Evolutionary conservation across 2,888 invertebrate species (phyloP), one percentile per base, ranked within the genome.

Genomic region (Bombylius discolor): DNA sequence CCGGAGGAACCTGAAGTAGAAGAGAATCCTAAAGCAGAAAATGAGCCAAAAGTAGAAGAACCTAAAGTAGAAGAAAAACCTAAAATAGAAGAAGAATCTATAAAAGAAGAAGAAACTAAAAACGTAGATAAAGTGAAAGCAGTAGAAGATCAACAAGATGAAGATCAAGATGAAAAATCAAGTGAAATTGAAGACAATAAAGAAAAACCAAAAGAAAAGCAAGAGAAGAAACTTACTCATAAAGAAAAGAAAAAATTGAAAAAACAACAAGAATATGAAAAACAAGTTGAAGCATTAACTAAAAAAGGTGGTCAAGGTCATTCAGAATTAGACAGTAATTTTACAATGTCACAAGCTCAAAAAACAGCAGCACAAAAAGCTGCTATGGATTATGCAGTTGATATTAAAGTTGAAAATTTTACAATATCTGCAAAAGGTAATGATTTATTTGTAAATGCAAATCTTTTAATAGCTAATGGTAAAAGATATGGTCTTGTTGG

Each of bases 381-480:
- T 47, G 85, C 88, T 44, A 67, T 90, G 63, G 97, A 98, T 69
- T 89, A 93, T 70, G 95, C 97, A 1, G 89, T 94, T 12, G 98
- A 98, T 72, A 98, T 99, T 53, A 98, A 98, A 80, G 90, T 96
- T 14, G 98, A 99, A 68, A 96, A 94, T 73, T 99, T 99, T 71
- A 94, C 94, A 57, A 99, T 99, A 64, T 84, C 93, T 31, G 99
- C 99, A 0, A 90, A 94, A 72, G 99, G 99, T 56, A 94, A 99
- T 66, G 94, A 97, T 69, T 78, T 99, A 49, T 98, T 99, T 72
- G 88, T 94, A 42, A 98, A 99, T 73, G 97, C 99, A 0, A 91
- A 85, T 71, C 76, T 99, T 42, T 77, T 92, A 53, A 96, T 99
- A 64, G 95, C 97, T 0, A 83, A 88, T 66, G 94, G 96, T 0